phyloP scores from a whole-genome alignment of 64 coral and sea anemone species.

The Actinia equina region DNA sequence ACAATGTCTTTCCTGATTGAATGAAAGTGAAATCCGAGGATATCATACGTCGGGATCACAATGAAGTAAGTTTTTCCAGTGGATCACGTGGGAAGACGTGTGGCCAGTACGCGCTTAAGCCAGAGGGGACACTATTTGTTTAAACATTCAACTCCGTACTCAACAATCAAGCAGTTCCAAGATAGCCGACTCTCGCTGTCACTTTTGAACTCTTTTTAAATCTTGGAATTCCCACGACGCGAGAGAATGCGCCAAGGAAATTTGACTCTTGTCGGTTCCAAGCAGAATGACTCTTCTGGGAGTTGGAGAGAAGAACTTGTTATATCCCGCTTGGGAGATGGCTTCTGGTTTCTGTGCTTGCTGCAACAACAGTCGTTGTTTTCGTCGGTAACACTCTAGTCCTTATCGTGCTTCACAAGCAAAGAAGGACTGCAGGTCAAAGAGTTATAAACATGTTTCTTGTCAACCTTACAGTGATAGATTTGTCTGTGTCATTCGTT shows the following conservation, averaged over 20 bases:
- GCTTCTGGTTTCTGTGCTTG: neutral
- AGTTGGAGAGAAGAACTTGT: neutral
- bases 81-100: neutral
- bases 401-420: neutral
- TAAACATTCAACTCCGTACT: too few relatives aligned
- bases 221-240: neutral
- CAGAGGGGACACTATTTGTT: too few relatives aligned
- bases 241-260: neutral
- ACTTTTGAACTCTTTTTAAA: neutral
- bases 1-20: neutral
- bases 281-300: neutral
- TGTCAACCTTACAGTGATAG: neutral
- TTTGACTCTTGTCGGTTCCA: neutral
- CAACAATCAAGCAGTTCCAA: too few relatives aligned
- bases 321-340: constrained; percentile 8
- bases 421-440: constrained; percentile 2
- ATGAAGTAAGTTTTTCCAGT: neutral
- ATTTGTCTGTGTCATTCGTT: neutral
- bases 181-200: neutral
- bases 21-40: too few relatives aligned
- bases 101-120: too few relatives aligned
- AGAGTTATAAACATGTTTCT: constrained; percentile 17
- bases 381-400: constrained; percentile 6
- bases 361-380: neutral
- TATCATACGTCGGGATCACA: neutral